phyloP scores from a whole-genome alignment of 2,113 vertebrate genomes.

The Silurus asotus region DNA sequence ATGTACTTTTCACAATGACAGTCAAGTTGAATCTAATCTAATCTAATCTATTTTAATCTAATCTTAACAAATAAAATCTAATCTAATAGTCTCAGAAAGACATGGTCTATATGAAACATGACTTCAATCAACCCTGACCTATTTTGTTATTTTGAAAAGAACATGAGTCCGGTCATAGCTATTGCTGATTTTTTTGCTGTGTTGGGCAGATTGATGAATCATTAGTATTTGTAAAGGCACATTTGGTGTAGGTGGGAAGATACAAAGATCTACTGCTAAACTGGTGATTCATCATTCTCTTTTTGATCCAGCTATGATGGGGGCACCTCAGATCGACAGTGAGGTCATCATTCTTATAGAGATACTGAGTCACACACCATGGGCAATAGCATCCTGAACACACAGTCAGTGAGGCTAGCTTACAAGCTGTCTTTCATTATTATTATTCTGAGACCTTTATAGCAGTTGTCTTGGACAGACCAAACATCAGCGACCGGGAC shows the following conservation, averaged over 20 bases:
- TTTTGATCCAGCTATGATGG: slow-evolving; percentile 1
- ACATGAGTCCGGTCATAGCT: background rate
- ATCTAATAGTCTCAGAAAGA: background rate
- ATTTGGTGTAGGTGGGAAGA: background rate
- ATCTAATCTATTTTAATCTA: too few relatives aligned
- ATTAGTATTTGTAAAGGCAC: background rate
- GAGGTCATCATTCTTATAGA: slow-evolving; percentile 24
- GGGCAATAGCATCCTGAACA: background rate
- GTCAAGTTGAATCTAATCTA: too few relatives aligned
- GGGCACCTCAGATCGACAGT: background rate
- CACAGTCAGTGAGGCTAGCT: background rate
- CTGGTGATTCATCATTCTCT: slow-evolving; percentile 22
- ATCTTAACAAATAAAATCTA: too few relatives aligned
- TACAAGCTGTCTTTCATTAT: background rate
- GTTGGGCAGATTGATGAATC: slow-evolving; percentile 5
- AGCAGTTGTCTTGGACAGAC: too few relatives aligned
- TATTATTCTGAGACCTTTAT: background rate
- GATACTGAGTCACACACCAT: slow-evolving; percentile 13
- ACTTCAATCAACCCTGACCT: background rate
- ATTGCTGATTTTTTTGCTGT: background rate
- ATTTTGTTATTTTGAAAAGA: background rate
- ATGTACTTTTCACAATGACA: too few relatives aligned
- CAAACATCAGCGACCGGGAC: too few relatives aligned
- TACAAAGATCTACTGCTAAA: background rate
- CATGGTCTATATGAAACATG: background rate